Base-by-base conservation (phyloP, 2,113 vertebrate species). In the Ophthalmolycus amberensis region DNA sequence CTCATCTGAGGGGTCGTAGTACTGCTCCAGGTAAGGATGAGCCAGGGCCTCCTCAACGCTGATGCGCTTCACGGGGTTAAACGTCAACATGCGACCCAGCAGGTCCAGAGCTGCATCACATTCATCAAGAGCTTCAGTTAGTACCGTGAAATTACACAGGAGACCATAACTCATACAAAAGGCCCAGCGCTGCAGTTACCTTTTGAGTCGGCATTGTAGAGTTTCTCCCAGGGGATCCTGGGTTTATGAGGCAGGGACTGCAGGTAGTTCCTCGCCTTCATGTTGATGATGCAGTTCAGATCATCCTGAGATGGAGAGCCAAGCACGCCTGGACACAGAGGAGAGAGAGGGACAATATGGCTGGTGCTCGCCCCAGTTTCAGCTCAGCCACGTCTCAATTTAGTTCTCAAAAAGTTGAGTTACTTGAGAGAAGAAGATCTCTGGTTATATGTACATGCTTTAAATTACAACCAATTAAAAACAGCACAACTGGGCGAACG, bases 1-100 rank as follows among this genome's bases (percentile, higher is more conserved):
- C 96, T 97, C 97, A 85, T 97, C 96, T 15, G 96, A 94, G 16
- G 97, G 97, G 67, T 97, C 97, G 1, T 97, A 97, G 95, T 97
- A 97, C 95, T 97, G 97, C 84, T 97, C 96, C 94, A 97, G 92
- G 90, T 97, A 97, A 72, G 96, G 95, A 78, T 97, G 97, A 69
- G 95, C 96, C 93, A 97, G 90, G 0, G 97, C 97, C 78, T 97
- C 96, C 80, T 97, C 96, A 60, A 97, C 97, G 1, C 94, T 97
- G 93, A 97, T 97, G 85, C 97, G 96, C 85, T 96, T 97, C 89
- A 94, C 95, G 80, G 97, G 97, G 93, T 97, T 97, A 88, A 97
- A 97, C 89, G 97, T 97, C 92, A 97, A 92, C 97, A 97, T 97
- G 87, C 95, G 94, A 78, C 95, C 96, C 89, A 97, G 92, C 84